These are phyloP conservation scores for Australoheros facetus DNA, from an alignment of 2,797 vertebrate genomes.

Conservation along the genomic window DNA sequence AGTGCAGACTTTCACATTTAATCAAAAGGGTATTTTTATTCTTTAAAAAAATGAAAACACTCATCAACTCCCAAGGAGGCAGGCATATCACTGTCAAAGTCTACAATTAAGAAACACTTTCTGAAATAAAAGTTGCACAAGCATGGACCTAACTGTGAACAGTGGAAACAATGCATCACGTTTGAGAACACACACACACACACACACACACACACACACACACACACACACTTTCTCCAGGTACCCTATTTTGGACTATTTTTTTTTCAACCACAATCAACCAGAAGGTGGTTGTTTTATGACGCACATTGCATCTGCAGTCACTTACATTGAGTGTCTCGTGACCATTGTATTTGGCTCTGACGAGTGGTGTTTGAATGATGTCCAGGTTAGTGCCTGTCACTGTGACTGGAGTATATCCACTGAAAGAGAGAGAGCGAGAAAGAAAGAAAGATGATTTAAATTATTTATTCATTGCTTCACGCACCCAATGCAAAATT, in stretches of 20 bases:
- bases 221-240: not conserved
- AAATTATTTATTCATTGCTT: conserved; percentile 5
- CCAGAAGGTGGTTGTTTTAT: not conserved
- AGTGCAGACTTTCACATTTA: not conserved
- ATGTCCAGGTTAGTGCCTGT: conserved; percentile 97
- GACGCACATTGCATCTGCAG: not conserved
- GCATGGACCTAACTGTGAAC: not conserved
- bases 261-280: not conserved
- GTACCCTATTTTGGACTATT: not conserved
- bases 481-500: not conserved
- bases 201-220: too few relatives aligned
- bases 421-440: conserved; percentile 74
- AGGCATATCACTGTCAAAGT: too few relatives aligned
- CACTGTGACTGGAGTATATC: conserved; percentile 93
- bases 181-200: not conserved
- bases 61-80: too few relatives aligned
- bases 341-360: conserved; percentile 92
- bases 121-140: not conserved
- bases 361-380: conserved; percentile 95
- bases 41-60: too few relatives aligned
- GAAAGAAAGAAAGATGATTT: not conserved
- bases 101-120: too few relatives aligned
- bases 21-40: not conserved
- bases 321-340: conserved; percentile 94
- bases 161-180: not conserved